Evolutionary conservation across 2,113 vertebrate species (phyloP).

Genomic region (Micronycteris hirsuta): DNA sequence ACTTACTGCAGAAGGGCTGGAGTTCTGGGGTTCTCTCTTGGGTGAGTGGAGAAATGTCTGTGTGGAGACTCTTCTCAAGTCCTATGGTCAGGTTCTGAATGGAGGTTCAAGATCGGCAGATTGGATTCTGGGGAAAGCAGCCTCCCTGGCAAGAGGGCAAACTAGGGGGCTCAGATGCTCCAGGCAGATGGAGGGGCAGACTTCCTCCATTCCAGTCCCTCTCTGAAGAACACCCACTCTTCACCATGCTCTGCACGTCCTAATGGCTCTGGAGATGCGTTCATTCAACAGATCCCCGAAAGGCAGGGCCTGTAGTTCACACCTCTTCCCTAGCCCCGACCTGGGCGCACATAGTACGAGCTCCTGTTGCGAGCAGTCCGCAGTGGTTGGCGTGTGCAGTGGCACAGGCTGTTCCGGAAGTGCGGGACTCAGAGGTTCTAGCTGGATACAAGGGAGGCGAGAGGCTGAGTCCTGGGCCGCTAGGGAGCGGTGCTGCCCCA

Average conservation of each 20-base stretch:
- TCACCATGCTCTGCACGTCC: neutral
- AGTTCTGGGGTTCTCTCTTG: neutral
- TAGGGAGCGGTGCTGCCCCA: conserved; percentile 46
- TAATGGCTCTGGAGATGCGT: neutral
- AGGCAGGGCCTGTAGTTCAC: neutral
- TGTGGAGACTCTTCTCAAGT: neutral
- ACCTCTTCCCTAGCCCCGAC: neutral
- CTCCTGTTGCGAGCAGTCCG: neutral
- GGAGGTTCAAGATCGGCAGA: neutral
- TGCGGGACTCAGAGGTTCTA: conserved; percentile 36
- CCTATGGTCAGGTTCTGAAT: neutral
- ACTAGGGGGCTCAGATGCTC: neutral
- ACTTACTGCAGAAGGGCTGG: neutral
- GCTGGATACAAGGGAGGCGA: conserved; percentile 21
- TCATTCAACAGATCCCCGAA: neutral
- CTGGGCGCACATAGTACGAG: neutral
- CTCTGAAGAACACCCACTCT: no score
- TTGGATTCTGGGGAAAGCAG: neutral
- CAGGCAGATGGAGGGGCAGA: neutral
- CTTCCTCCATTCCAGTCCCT: neutral
- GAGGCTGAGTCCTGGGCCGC: neutral
- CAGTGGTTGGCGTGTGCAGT: neutral
- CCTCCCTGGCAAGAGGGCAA: neutral
- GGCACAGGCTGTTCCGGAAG: conserved; percentile 62
- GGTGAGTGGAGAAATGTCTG: neutral